Evolutionary conservation across 2,888 invertebrate species (phyloP).

Genomic region (Hyppa rectilinea): DNA sequence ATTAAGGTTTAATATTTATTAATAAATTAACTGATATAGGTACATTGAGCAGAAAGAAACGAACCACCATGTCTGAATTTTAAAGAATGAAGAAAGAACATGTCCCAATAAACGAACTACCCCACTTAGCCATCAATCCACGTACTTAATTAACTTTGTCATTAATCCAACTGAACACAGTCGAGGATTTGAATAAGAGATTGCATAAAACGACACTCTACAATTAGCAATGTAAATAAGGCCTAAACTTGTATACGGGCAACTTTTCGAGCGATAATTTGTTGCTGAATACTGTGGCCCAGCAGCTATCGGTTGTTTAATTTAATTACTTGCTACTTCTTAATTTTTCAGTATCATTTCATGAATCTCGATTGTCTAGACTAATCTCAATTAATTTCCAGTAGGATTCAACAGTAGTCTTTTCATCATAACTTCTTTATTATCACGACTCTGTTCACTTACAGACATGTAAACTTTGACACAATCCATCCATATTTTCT

Average conservation of each 20-base stretch:
- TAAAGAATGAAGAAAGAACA: slow-evolving; percentile 1
- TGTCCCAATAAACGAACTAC: slow-evolving; percentile 12
- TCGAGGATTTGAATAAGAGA: slow-evolving; percentile 68
- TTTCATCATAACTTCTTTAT: background rate
- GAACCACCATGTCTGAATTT: background rate
- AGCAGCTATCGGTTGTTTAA: too few relatives aligned
- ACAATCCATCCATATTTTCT: background rate
- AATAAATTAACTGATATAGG: too few relatives aligned
- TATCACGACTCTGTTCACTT: background rate
- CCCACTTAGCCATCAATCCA: slow-evolving; percentile 67
- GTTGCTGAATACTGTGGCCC: background rate
- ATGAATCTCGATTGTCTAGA: background rate
- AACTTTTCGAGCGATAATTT: slow-evolving; percentile 22
- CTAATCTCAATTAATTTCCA: background rate
- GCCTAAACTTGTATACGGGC: slow-evolving; percentile 24
- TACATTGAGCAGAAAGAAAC: too few relatives aligned
- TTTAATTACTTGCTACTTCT: too few relatives aligned
- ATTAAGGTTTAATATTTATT: too few relatives aligned
- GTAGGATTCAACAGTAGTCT: background rate
- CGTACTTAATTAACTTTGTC: slow-evolving; percentile 73
- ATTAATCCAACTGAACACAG: slow-evolving; percentile 67
- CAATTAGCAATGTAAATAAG: slow-evolving; percentile 77
- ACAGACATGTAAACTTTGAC: background rate
- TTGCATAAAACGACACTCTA: slow-evolving; percentile 70
- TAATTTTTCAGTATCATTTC: background rate